phyloP scores from a whole-genome alignment of 2,113 vertebrate genomes.

The Platysteira castanea region DNA sequence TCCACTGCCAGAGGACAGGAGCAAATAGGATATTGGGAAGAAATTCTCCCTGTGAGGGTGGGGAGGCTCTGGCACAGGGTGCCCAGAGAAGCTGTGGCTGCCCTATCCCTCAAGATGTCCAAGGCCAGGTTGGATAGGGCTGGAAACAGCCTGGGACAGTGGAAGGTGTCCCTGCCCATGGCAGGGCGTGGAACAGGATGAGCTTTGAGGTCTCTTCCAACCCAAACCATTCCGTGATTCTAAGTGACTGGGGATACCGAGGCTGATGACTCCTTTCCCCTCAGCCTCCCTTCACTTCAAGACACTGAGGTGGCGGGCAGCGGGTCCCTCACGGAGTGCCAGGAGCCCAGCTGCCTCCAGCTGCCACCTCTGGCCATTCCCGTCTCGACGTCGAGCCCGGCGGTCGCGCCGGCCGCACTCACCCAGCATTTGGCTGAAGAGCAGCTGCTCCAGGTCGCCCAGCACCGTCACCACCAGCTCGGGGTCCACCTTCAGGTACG shows the following conservation, averaged over 20 bases:
- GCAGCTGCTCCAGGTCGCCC: slow-evolving; percentile 94
- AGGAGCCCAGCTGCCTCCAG: background rate
- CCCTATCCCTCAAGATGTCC: background rate
- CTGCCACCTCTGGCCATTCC: background rate
- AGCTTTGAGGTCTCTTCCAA: background rate
- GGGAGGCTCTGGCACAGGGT: background rate
- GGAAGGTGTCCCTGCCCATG: background rate
- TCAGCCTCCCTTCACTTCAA: background rate
- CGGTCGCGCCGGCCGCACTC: slow-evolving; percentile 53
- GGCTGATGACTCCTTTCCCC: background rate
- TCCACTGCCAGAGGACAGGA: background rate
- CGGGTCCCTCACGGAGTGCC: background rate
- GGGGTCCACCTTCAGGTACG: slow-evolving; percentile 94
- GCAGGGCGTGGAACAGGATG: background rate
- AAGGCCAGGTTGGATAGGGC: background rate
- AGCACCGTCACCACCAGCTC: slow-evolving; percentile 96
- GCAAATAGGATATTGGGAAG: background rate
- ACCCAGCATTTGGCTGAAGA: slow-evolving; percentile 97
- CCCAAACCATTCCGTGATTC: background rate
- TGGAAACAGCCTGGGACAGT: background rate
- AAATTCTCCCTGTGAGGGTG: background rate
- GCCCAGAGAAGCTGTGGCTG: background rate
- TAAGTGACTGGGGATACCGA: background rate
- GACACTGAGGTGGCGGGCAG: background rate
- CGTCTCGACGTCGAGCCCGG: background rate